Percentiles rank a stretch among this genome's conserved stretches.
Evolutionary conservation across 1,140 invertebrate species (phyloP).

Genomic region (Lordiphosa clarofinis): DNA sequence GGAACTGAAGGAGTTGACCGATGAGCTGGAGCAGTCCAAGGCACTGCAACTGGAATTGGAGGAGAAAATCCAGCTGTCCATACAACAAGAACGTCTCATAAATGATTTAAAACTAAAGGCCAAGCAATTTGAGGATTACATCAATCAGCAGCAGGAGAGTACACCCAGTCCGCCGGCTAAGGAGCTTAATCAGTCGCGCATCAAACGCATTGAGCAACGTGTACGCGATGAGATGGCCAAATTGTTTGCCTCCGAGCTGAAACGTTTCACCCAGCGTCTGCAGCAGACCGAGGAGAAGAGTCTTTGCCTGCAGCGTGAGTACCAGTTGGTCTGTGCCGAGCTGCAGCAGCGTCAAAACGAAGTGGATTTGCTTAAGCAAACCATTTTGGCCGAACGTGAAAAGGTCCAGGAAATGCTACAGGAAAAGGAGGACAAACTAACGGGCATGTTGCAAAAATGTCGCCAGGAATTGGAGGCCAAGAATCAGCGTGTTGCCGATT

Average conservation of each 20-base stretch:
- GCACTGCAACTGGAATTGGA: slow-evolving; percentile 34
- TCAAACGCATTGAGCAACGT: slow-evolving; percentile 72
- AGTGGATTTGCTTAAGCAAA: slow-evolving; percentile 81
- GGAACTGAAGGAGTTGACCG: slow-evolving; percentile 42
- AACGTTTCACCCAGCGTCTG: slow-evolving; percentile 80
- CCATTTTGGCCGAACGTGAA: slow-evolving; percentile 81
- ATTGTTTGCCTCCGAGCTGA: slow-evolving; percentile 82
- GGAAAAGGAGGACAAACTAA: slow-evolving; percentile 76
- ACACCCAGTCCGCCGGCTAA: slow-evolving; percentile 24
- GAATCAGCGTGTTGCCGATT: slow-evolving; percentile 42
- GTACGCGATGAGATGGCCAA: slow-evolving; percentile 82
- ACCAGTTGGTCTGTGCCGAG: slow-evolving; percentile 80
- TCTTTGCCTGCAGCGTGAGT: slow-evolving; percentile 80
- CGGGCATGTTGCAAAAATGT: slow-evolving; percentile 48
- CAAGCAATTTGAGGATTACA: slow-evolving; percentile 81
- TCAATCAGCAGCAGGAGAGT: slow-evolving; percentile 41
- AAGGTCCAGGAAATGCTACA: slow-evolving; percentile 81
- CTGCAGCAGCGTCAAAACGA: slow-evolving; percentile 79
- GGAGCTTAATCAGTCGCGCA: slow-evolving; percentile 41
- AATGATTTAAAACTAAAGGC: slow-evolving; percentile 81
- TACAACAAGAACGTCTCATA: slow-evolving; percentile 80
- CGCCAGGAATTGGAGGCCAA: slow-evolving; percentile 59
- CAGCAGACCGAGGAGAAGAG: slow-evolving; percentile 81
- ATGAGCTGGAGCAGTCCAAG: slow-evolving; percentile 49
- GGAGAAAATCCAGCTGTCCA: slow-evolving; percentile 58